Evolutionary conservation across 2,888 invertebrate species (phyloP).

Genomic region (Lasioglossum oenotherae): DNA sequence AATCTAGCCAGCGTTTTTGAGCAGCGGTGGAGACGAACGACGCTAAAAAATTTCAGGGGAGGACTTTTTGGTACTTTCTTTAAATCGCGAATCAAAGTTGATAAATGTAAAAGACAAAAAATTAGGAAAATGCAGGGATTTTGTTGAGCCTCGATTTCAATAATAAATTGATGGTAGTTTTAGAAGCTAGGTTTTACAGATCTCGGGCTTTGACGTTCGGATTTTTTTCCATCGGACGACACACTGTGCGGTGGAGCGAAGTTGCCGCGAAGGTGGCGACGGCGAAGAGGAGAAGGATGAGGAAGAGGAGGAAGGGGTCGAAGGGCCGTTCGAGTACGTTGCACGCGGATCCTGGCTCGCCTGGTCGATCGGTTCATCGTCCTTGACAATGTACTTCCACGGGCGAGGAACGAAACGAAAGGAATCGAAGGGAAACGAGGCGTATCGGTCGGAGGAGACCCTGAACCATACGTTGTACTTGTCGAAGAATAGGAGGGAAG

Average conservation of each 20-base stretch:
- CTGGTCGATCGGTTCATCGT: slow-evolving; percentile 3
- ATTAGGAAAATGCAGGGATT: too few species aligned
- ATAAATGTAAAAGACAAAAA: too few species aligned
- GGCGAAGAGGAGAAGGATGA: background rate
- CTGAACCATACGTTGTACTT: slow-evolving; percentile 39
- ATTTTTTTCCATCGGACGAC: too few species aligned
- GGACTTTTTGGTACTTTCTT: too few species aligned
- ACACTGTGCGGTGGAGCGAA: background rate
- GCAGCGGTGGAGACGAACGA: background rate
- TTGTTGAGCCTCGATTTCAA: too few species aligned
- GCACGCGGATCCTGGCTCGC: slow-evolving; percentile 42
- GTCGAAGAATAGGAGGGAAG: slow-evolving; percentile 16
- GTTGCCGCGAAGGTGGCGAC: background rate
- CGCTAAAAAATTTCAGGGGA: too few species aligned
- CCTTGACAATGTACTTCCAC: slow-evolving; percentile 60
- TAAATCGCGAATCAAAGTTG: too few species aligned
- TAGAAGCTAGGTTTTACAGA: too few species aligned
- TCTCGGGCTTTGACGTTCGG: too few species aligned
- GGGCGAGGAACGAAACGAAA: slow-evolving; percentile 6
- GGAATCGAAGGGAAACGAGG: slow-evolving; percentile 17
- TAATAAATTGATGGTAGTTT: too few species aligned
- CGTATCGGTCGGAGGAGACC: slow-evolving; percentile 37
- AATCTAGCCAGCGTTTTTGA: background rate
- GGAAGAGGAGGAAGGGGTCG: background rate
- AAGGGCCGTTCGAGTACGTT: slow-evolving; percentile 44